Evolutionary conservation across 1,140 invertebrate species (phyloP), one percentile per base, ranked within the genome.

Genomic region (Hesperophylax magnus): DNA sequence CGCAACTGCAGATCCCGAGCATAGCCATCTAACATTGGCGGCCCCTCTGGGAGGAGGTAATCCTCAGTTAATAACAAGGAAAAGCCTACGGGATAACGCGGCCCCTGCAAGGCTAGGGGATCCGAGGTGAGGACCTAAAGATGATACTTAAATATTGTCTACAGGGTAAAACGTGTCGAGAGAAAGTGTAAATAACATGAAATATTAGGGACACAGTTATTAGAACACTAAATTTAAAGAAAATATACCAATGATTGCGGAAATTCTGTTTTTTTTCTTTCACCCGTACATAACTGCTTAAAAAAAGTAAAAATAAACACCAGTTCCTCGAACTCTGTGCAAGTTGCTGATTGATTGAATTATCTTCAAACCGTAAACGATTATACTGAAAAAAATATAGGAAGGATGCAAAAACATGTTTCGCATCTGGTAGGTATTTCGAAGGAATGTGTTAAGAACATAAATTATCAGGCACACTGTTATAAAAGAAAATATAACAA

Each of bases 21-120:
- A 53, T 67, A 77, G 78, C 78, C 71, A 77, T 77, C 77, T 74
- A 71, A 53, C 58, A 54, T 69, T 31, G 56, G 63, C 75, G 54
- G 77, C 80, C 65, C 82, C 61, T 79, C 22, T 9, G 82, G 80
- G 82, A 78, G 61, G 60, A 24, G 65, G 80, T 84, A 84, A 84
- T 81, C 82, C 82, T 84, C 80, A 84, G 82, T 84, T 84, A 84
- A 84, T 84, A 84, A 84, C 82, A 77, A 84, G 81, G 79, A 81
- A 84, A 84, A 81, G 80, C 80, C 77, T 67, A 22, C 56, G 39
- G 79, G 78, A 78, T 80, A 76, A 58, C 56, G 74, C 54, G 74
- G 31, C n/a, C 58, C 27, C 18, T 31, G 54, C 22, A 9, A 27
- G 31, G 52, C 11, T 61, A 27, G 74, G 47, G 47, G 15, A 52